phyloP scores from a whole-genome alignment of 2,113 vertebrate genomes.

The Dinomys branickii region DNA sequence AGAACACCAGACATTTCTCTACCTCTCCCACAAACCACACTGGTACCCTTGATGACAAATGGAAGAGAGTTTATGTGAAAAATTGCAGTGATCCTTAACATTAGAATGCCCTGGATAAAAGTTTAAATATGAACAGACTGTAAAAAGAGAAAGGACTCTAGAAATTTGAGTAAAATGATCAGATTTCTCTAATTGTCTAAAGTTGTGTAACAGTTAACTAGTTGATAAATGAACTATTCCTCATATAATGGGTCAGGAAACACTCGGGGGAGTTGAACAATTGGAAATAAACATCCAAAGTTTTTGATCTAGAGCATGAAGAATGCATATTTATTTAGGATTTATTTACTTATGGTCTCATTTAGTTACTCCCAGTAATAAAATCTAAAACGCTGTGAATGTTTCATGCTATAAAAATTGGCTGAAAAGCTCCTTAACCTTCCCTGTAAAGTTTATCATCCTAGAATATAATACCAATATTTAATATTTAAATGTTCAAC shows the following conservation, averaged over 20 bases:
- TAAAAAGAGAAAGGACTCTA: not conserved
- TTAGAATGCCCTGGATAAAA: not conserved
- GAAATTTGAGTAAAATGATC: not conserved
- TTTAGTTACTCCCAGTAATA: not conserved
- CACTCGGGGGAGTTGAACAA: not conserved
- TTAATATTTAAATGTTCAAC: not conserved
- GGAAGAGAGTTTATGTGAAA: not conserved
- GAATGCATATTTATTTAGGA: not conserved
- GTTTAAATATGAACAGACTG: not conserved
- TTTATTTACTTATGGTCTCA: not conserved
- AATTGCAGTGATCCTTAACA: not conserved
- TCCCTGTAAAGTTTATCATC: not conserved
- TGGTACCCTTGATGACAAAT: not conserved
- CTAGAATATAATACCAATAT: not conserved
- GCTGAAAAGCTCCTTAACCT: not conserved
- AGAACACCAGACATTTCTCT: not conserved
- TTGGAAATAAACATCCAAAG: not conserved
- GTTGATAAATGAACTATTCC: not conserved
- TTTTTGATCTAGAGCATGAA: not conserved
- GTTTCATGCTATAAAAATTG: not conserved
- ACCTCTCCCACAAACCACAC: not conserved
- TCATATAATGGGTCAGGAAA: not conserved
- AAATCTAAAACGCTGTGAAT: constrained; percentile 12
- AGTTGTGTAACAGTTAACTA: not conserved
- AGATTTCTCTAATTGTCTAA: not conserved